Evolutionary conservation across 2,888 invertebrate genomes (phyloP).

Genomic region (Cantharis flavilabris): DNA sequence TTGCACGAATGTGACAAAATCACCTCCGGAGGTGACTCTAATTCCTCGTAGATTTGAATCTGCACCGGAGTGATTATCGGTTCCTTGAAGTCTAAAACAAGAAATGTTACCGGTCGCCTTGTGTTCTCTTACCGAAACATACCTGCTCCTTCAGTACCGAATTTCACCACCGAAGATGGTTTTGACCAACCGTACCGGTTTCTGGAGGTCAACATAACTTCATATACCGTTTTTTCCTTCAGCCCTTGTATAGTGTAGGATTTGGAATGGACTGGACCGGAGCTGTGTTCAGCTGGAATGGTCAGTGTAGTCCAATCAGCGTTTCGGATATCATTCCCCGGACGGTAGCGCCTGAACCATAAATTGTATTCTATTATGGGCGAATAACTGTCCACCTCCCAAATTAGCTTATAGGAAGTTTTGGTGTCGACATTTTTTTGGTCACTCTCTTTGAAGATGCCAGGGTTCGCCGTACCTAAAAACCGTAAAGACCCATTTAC

Average conservation of each 20-base stretch:
- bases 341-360: conserved; percentile 62
- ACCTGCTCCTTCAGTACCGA: conserved; percentile 79
- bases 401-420: conserved; percentile 71
- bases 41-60: conserved; percentile 36
- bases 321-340: conserved; percentile 56
- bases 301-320: conserved; percentile 70
- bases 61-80: conserved; percentile 50
- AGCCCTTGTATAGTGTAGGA: conserved; percentile 76
- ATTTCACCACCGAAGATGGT: conserved; percentile 73
- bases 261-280: conserved; percentile 77
- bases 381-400: conserved; percentile 85
- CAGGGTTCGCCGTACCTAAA: conserved; percentile 70
- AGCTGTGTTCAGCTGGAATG: conserved; percentile 68
- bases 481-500: conserved; percentile 24
- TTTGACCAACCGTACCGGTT: conserved; percentile 88
- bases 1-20: neutral
- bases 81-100: conserved; percentile 42
- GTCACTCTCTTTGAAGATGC: conserved; percentile 66
- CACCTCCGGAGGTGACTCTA: neutral
- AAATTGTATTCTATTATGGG: conserved; percentile 74
- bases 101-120: neutral
- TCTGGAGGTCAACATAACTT: conserved; percentile 77
- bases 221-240: conserved; percentile 74
- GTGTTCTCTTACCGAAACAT: conserved; percentile 40
- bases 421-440: conserved; percentile 58